Evolutionary conservation across 2,888 invertebrate genomes (phyloP).

Genomic region (Rhimphoctona megacephalus): DNA sequence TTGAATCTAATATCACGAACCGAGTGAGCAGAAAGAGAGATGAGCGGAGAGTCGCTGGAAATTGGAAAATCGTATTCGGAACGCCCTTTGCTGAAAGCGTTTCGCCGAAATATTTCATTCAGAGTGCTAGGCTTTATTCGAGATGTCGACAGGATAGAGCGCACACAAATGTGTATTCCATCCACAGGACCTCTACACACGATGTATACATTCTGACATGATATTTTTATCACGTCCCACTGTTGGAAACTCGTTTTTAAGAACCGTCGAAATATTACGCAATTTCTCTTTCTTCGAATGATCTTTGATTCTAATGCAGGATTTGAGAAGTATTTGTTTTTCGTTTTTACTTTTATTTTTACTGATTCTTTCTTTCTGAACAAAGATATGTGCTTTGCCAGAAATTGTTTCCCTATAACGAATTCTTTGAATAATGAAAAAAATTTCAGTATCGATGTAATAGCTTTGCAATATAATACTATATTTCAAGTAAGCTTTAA

Average conservation of each 20-base stretch:
- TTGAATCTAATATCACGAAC: slow-evolving; percentile 44
- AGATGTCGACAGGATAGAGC: slow-evolving; percentile 27
- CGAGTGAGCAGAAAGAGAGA: slow-evolving; percentile 17
- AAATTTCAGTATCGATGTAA: too few relatives aligned
- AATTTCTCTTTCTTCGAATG: not conserved
- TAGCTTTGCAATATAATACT: too few relatives aligned
- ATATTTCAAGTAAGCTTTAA: not conserved
- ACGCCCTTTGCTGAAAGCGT: slow-evolving; percentile 43
- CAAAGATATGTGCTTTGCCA: not conserved
- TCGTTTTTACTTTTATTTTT: not conserved
- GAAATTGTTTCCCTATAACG: not conserved
- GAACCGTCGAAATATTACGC: not conserved
- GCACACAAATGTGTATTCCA: slow-evolving; percentile 20
- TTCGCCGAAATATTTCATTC: slow-evolving; percentile 58
- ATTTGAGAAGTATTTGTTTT: not conserved
- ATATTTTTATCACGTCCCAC: slow-evolving; percentile 26
- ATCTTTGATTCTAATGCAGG: not conserved
- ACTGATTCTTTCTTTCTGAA: not conserved
- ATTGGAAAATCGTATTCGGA: slow-evolving; percentile 55
- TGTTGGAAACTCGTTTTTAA: slow-evolving; percentile 1
- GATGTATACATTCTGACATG: not conserved
- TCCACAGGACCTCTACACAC: slow-evolving; percentile 10
- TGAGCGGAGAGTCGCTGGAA: slow-evolving; percentile 23
- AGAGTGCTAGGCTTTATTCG: slow-evolving; percentile 12
- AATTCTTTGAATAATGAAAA: too few relatives aligned